Base-by-base conservation (phyloP, 1,140 invertebrate genomes). In the Drosophila prosaltans region DNA sequence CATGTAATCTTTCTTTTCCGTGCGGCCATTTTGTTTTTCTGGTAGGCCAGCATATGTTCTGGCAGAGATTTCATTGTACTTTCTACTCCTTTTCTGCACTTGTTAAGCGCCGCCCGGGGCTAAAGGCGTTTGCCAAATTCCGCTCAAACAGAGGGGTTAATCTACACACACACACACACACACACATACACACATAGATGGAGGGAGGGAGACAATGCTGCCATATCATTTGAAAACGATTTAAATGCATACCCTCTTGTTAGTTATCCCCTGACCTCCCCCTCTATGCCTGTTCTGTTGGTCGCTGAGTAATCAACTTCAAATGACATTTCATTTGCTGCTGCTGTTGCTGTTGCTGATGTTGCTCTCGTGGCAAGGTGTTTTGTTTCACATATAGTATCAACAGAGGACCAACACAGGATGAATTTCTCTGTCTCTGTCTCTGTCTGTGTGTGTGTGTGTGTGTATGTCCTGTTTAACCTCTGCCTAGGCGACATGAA, bases 351-450 rank as follows among this genome's bases (percentile, higher is more conserved):
- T 36, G 40, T 60, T 57, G 24, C 30, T 40, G 65, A 9, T 39
- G 28, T 11, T 59, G 40, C 62, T 59, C 57, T 40, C 32, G 57
- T 59, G 61, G 66, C 69, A 80, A 80, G 77, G 77, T 80, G 77
- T 80, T 77, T 70, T 66, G 58, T 77, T 80, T 80, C 77, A 80
- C 77, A 80, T 80, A 80, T 80, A 51, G 45, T 24, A 51, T 26
- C 45, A 51, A 51, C 45, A 48, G 45, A 48, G 21, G 45, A 48
- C 45, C 74, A 73, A 79, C 63, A 73, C 63, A 73, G 74, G 65
- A 64, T 65, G 75, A 68, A 66, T 61, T 32, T 63, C 26, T 11
- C 51, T 11, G 36, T 54, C 36, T 59, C 10, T 11, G 16, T 63
- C 26, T 11, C 51, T 11, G 36, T 54, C 36, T 59, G 26, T 11